Base-by-base conservation (phyloP, 2,888 invertebrate species). In the Euzophera pinguis region DNA sequence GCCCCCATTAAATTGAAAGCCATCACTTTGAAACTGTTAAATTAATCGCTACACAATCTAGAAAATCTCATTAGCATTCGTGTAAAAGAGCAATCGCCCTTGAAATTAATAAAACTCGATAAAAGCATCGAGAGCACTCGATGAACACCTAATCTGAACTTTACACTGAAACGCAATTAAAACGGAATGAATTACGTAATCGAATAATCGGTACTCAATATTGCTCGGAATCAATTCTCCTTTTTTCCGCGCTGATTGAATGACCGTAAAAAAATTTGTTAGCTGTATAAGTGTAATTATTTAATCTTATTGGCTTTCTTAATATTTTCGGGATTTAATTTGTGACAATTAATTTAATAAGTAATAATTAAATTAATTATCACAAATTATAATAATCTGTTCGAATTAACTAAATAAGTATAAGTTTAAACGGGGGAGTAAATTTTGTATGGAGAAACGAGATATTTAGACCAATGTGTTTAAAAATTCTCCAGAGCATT, bases 161-260 rank as follows among this genome's bases (percentile, higher is more conserved):
- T 54, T 57, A 53, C 53, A 62, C 61, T 58, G 62, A 64, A 68
- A 65, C 58, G 66, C 64, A 69, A 72, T 73, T 69, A 72, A 64
- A 65, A 62, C 57, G 61, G 62, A 66, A 66, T 64, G 67, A 68
- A 64, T 63, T 56, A 57, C 56, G 58, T 68, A 71, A 70, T 69
- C 61, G 65, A 66, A 69, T 68, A 62, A 69, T 66, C 58, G 54
- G 56, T 57, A 41, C 64, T 62, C 59, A 53, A 59, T 62, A 61
- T 62, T 60, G 57, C 50, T 54, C 16, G 14, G 45, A 53, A 55
- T 63, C 58, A 58, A 63, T 62, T 57, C 22, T 22, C 45, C 38
- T 51, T 27, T 49, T 34, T 45, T 13, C 14, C 12, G n/a, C 14
- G 27, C 32, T 32, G 32, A 32, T 32, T 32, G 32, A 8, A 32